These are phyloP conservation scores for Venusia cambrica DNA, from an alignment of 2,888 invertebrate species.

Conservation along the genomic window DNA sequence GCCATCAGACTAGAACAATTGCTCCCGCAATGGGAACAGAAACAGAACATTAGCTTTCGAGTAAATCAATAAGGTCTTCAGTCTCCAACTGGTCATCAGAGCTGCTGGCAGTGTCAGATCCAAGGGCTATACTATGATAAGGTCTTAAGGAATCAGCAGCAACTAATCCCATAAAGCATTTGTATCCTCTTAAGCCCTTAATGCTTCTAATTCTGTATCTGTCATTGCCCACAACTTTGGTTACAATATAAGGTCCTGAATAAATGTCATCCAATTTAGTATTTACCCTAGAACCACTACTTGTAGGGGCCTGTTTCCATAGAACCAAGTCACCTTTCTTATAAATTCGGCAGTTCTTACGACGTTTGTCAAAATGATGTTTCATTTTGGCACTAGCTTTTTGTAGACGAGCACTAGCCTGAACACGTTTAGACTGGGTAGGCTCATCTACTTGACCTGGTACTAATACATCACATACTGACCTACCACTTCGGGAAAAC, in stretches of 20 bases:
- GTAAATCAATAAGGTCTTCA: conserved; percentile 1
- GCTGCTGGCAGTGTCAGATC: conserved; percentile 31
- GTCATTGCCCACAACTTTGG: conserved; percentile 31
- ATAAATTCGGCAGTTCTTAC: conserved; percentile 2
- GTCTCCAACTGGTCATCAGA: conserved; percentile 33
- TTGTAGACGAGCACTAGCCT: not conserved
- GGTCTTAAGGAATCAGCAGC: conserved; percentile 29
- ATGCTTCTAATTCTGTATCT: conserved; percentile 34
- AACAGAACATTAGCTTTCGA: too few species aligned
- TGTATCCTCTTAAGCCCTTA: conserved; percentile 24
- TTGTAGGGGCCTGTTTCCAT: conserved; percentile 4
- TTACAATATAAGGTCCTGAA: conserved; percentile 32
- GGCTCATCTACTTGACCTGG: not conserved
- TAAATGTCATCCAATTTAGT: conserved; percentile 24
- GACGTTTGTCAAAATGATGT: conserved; percentile 1
- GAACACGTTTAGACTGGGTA: conserved; percentile 1
- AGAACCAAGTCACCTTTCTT: conserved; percentile 6
- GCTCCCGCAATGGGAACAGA: too few species aligned
- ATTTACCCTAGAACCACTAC: conserved; percentile 14
- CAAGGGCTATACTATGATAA: conserved; percentile 21
- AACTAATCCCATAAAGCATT: conserved; percentile 22
- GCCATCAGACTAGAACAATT: too few species aligned
- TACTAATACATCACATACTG: not conserved
- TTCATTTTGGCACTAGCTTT: conserved; percentile 6
- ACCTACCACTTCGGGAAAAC: conserved; percentile 20